Evolutionary conservation across 1,140 invertebrate genomes (phyloP), one percentile per base, ranked within the genome.

Genomic region (Pseudomyrmex gracilis): DNA sequence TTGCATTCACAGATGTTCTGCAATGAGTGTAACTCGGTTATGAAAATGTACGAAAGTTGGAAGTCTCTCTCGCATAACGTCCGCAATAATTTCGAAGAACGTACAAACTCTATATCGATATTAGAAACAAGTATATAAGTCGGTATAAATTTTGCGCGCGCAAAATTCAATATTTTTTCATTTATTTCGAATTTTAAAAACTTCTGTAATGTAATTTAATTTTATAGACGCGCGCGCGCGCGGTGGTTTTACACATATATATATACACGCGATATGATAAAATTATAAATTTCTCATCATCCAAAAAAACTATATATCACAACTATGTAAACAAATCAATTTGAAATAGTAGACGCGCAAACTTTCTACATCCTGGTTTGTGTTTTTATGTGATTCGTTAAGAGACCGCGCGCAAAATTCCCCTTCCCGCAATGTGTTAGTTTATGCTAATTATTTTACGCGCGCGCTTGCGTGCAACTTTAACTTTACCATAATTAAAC

Each of bases 361-460:
- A 34, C 34, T 34, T 34, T 34, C 34, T 34, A 34, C 34, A 34
- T 34, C 34, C 34, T 34, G 4, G 4, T 5, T 49, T 51, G 13
- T 51, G 49, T 51, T 12, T 12, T 43, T 53, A 70, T 13, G 8
- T 70, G n/a, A 17, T 45, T 9, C 12, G 34, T 80, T 80, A 78
- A 58, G 60, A 58, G 43, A 58, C 7, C 43, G 22, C 34, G 12
- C 20, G 47, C 22, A 58, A 58, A 60, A 71, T 71, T 78, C 57
- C 34, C 10, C 58, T 0, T 15, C 43, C 13, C 15, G 43, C 34
- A 10, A 20, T 51, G 15, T 20, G 34, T 24, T 77, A 49, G 45
- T 68, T 68, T 57, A 68, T 55, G 51, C 64, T 78, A 78, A 68
- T 78, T 66, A 74, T 76, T 76, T 76, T 63, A 76, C n/a, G 15